A percentile compares a stretch with the other conserved stretches of the same genome.
Evolutionary conservation across 2,797 vertebrate genomes (phyloP).

Genomic region (Parotocinclus haroldoi): DNA sequence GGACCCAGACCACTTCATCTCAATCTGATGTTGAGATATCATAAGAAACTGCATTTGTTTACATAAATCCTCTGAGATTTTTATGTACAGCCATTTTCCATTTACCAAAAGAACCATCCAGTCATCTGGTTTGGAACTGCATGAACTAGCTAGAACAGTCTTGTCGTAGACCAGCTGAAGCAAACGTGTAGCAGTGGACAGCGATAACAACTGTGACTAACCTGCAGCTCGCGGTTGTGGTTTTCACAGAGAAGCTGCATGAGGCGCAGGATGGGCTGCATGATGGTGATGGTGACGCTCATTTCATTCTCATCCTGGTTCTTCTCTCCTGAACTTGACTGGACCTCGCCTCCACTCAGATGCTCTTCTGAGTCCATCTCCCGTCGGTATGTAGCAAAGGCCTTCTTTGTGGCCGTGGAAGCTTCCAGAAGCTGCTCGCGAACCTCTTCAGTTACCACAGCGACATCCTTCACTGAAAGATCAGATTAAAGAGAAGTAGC

Average conservation of each 20-base stretch:
- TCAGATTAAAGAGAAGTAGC: not conserved
- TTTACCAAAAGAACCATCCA: no score
- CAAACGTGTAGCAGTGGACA: no score
- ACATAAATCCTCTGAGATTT: no score
- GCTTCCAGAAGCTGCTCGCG: slow-evolving; percentile 93
- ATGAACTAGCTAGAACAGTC: no score
- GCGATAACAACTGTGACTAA: slow-evolving; percentile 48
- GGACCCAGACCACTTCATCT: no score
- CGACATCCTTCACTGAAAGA: slow-evolving; percentile 78
- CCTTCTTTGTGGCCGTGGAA: slow-evolving; percentile 85
- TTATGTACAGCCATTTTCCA: no score
- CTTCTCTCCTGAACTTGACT: slow-evolving; percentile 74
- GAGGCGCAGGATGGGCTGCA: slow-evolving; percentile 96
- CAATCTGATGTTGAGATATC: no score
- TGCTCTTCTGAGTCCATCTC: slow-evolving; percentile 91
- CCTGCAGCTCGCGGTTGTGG: slow-evolving; percentile 96
- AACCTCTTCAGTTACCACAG: slow-evolving; percentile 86
- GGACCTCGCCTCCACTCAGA: slow-evolving; percentile 72
- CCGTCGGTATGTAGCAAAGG: slow-evolving; percentile 81
- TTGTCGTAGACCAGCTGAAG: no score
- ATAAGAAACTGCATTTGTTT: no score
- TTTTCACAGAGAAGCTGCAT: slow-evolving; percentile 97
- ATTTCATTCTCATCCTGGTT: slow-evolving; percentile 92
- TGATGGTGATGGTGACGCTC: slow-evolving; percentile 94
- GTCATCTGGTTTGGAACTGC: no score